phyloP scores from a whole-genome alignment of 1,140 invertebrate genomes.

The Phocides pigmalion region DNA sequence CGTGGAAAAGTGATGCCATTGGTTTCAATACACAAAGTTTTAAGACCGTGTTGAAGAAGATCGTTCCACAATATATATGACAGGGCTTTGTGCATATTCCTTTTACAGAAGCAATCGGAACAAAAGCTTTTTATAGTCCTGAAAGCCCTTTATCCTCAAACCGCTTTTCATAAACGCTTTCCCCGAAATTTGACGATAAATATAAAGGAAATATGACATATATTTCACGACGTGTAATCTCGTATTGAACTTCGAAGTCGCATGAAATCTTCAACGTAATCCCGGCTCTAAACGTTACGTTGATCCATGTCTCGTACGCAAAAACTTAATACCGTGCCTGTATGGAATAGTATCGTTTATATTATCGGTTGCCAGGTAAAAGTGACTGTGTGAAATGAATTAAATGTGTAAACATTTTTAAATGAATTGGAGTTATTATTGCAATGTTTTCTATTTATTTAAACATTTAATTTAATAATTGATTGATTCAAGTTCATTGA shows the following conservation, averaged over 20 bases:
- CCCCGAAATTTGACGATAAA: constrained; percentile 20
- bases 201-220: constrained; percentile 9
- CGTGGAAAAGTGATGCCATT: too few relatives aligned
- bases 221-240: constrained; percentile 18
- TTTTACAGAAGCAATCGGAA: constrained; percentile 11
- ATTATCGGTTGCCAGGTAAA: too few relatives aligned
- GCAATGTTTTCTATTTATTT: too few relatives aligned
- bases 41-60: too few relatives aligned
- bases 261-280: constrained; percentile 10
- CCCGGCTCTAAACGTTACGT: background rate
- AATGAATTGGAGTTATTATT: too few relatives aligned
- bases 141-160: constrained; percentile 17
- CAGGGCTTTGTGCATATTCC: background rate
- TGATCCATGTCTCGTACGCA: constrained; percentile 19
- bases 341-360: too few relatives aligned
- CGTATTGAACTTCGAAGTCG: constrained; percentile 26
- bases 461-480: too few relatives aligned
- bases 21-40: too few relatives aligned
- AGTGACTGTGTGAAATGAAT: too few relatives aligned
- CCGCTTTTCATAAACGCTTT: constrained; percentile 7
- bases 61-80: background rate
- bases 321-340: background rate
- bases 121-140: constrained; percentile 8
- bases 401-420: too few relatives aligned
- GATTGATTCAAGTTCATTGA: too few relatives aligned